Percentiles rank a stretch among this genome's conserved stretches.
phyloP scores from a whole-genome alignment of 2,113 vertebrate species.

The Ophiodon elongatus region DNA sequence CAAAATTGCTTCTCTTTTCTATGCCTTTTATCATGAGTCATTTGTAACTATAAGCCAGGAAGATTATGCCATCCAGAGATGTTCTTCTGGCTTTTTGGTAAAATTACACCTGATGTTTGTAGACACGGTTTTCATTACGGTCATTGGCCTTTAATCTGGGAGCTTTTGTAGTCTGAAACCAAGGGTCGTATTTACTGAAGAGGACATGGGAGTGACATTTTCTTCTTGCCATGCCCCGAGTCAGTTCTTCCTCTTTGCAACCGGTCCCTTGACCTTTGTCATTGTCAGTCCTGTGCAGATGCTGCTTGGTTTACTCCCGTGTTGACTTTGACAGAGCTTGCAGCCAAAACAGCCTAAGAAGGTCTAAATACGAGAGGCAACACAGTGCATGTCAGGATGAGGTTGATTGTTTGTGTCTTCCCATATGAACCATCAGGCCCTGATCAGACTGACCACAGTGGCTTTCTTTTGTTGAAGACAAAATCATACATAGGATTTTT shows the following conservation, averaged over 20 bases:
- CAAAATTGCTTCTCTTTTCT: slow-evolving; percentile 4
- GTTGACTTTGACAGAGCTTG: neutral
- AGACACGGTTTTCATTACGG: neutral
- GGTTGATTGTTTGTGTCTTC: neutral
- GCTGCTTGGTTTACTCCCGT: neutral
- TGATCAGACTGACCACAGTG: neutral
- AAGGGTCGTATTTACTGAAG: neutral
- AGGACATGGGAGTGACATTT: neutral
- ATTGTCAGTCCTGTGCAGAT: neutral
- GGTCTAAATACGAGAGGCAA: neutral
- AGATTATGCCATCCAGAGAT: neutral
- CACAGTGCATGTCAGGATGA: neutral
- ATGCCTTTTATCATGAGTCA: slow-evolving; percentile 23
- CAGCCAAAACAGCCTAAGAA: neutral
- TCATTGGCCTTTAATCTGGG: neutral
- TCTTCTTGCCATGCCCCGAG: neutral
- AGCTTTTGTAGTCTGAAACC: neutral
- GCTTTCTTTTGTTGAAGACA: no score
- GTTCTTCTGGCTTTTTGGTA: neutral
- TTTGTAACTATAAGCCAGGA: neutral
- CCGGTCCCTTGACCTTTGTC: neutral
- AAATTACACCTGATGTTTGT: slow-evolving; percentile 3
- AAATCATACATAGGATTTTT: neutral
- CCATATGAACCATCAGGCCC: neutral
- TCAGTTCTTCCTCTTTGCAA: neutral